phyloP scores from a whole-genome alignment of 2,888 invertebrate genomes.

The Halictus ligatus region DNA sequence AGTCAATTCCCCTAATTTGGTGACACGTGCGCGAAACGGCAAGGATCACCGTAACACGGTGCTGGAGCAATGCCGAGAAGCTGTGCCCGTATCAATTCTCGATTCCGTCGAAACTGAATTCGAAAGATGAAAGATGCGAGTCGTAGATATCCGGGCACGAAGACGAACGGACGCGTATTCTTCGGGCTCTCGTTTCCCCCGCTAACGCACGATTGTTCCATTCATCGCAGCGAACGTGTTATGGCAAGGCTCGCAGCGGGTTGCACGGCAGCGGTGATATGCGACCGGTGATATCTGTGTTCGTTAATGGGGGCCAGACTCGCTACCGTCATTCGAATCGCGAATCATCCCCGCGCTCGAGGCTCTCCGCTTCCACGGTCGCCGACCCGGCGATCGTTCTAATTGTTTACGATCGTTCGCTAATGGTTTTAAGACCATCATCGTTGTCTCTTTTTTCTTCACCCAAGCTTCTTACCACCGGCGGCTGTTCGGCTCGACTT shows the following conservation, averaged over 20 bases:
- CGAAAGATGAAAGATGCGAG: conserved; percentile 4
- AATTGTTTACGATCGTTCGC: conserved; percentile 59
- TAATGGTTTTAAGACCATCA: conserved; percentile 20
- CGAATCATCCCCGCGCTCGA: conserved; percentile 31
- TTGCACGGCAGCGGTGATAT: conserved; percentile 55
- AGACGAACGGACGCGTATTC: conserved; percentile 9
- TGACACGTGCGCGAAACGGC: background rate
- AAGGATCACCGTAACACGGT: background rate
- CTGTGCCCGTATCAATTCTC: background rate
- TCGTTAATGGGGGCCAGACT: conserved; percentile 63
- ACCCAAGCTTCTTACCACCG: background rate
- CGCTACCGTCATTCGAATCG: conserved; percentile 65
- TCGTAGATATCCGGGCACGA: background rate
- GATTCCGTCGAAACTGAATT: conserved; percentile 22
- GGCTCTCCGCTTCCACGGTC: conserved; percentile 16
- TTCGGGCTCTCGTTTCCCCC: conserved; percentile 42
- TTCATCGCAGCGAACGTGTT: conserved; percentile 64
- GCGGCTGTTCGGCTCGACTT: background rate
- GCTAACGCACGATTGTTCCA: conserved; percentile 59
- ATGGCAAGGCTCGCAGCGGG: conserved; percentile 53
- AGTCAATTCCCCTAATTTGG: too few relatives aligned
- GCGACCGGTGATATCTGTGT: conserved; percentile 67
- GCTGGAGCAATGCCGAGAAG: background rate
- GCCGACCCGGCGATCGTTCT: conserved; percentile 40
- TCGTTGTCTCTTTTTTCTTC: background rate